Conservation (phyloP, 2,113 vertebrate genomes). For the Ondatra zibethicus region DNA sequence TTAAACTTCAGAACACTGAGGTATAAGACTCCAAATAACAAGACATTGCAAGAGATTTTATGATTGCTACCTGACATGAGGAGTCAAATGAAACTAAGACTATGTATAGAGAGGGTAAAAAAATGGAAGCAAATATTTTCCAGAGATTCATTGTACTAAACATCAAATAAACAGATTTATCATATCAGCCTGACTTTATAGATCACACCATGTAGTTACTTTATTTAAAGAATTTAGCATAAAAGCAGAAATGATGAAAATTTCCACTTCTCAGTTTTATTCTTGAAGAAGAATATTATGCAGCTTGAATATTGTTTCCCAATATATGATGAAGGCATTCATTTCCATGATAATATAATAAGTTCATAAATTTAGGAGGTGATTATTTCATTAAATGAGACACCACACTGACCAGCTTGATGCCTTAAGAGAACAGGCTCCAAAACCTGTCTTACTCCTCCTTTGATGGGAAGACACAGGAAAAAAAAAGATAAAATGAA, state of each 20-base stretch:
- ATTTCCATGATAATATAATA: background rate
- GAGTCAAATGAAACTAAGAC: background rate
- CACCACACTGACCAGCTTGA: background rate
- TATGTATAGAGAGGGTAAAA: background rate
- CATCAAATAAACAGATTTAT: background rate
- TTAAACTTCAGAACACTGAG: background rate
- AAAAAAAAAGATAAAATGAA: background rate
- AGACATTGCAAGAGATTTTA: background rate
- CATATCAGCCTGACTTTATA: background rate
- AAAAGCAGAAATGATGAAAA: background rate
- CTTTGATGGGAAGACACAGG: background rate
- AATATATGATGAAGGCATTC: background rate
- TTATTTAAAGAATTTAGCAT: background rate
- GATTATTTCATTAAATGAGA: background rate
- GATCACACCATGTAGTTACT: background rate
- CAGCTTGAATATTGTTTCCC: background rate
- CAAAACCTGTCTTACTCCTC: background rate
- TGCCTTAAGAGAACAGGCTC: background rate
- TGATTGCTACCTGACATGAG: background rate
- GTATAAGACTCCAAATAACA: background rate
- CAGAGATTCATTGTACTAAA: background rate
- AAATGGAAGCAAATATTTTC: background rate
- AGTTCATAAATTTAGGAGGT: accelerated
- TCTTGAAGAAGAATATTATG: background rate
- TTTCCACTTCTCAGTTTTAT: background rate